Conservation (phyloP, 2,113 vertebrate species). For the Paralichthys olivaceus region DNA sequence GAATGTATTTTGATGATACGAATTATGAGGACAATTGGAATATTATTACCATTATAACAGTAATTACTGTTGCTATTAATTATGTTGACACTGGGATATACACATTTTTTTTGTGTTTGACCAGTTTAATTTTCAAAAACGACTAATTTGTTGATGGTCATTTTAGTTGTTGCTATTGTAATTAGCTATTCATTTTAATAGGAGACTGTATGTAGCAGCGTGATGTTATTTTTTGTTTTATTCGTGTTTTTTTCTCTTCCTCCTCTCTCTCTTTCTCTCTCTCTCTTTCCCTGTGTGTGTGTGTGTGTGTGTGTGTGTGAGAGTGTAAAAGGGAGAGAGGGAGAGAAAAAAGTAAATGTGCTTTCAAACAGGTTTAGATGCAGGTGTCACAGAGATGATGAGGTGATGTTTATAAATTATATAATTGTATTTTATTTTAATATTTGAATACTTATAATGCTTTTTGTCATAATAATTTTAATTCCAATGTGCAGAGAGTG, state of each 20-base stretch:
- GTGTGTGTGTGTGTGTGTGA: too few species aligned
- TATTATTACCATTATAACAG: slow-evolving; percentile 18
- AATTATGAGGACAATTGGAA: slow-evolving; percentile 35
- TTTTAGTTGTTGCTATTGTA: slow-evolving; percentile 31
- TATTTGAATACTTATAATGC: not conserved
- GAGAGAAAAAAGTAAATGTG: slow-evolving; percentile 1
- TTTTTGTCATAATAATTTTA: not conserved
- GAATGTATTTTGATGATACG: slow-evolving; percentile 35
- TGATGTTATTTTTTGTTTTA: not conserved
- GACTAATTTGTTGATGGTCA: slow-evolving; percentile 23
- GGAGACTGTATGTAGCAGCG: not conserved
- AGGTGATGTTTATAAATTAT: not conserved
- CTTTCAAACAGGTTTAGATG: slow-evolving; percentile 12
- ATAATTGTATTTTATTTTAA: slow-evolving; percentile 1
- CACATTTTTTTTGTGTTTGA: slow-evolving; percentile 22
- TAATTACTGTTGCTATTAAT: slow-evolving; percentile 40
- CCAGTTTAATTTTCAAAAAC: slow-evolving; percentile 27
- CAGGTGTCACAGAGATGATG: slow-evolving; percentile 2
- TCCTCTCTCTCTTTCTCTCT: not conserved
- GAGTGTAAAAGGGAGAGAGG: not conserved
- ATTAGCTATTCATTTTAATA: slow-evolving; percentile 5
- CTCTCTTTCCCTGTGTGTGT: too few species aligned
- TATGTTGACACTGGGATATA: slow-evolving; percentile 6
- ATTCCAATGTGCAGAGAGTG: not conserved
- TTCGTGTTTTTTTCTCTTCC: not conserved